phyloP scores from a whole-genome alignment of 2,888 invertebrate genomes.

The Pandemis corylana region DNA sequence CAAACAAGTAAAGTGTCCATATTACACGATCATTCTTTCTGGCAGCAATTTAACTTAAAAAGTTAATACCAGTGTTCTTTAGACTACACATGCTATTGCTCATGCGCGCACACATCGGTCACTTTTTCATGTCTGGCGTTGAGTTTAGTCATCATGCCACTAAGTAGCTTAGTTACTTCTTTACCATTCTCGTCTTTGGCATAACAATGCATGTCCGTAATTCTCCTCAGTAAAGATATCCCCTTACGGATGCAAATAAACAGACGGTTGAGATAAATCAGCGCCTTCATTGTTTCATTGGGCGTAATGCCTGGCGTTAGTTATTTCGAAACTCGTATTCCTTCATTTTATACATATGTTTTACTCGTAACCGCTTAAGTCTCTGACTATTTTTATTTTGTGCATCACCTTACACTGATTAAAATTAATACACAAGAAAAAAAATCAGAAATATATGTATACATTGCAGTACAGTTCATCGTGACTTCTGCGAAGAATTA shows the following conservation, averaged over 20 bases:
- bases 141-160: conserved; percentile 22
- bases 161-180: conserved; percentile 19
- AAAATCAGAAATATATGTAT: too few relatives aligned
- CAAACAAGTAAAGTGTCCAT: not conserved
- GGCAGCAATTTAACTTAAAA: not conserved
- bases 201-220: conserved; percentile 34
- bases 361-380: not conserved
- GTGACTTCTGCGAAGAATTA: too few relatives aligned
- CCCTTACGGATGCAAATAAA: conserved; percentile 39
- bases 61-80: not conserved
- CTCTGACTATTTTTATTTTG: not conserved
- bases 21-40: not conserved
- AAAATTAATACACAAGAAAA: too few relatives aligned
- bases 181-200: conserved; percentile 26
- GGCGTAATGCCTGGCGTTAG: conserved; percentile 18
- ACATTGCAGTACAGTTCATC: too few relatives aligned
- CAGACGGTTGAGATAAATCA: conserved; percentile 37
- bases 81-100: conserved; percentile 8
- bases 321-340: conserved; percentile 15
- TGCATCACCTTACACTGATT: too few relatives aligned
- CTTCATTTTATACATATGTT: not conserved
- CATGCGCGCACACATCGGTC: not conserved
- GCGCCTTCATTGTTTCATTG: conserved; percentile 34
- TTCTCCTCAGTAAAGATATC: conserved; percentile 28
- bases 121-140: conserved; percentile 12